A percentile compares a stretch with the other conserved stretches of the same genome.
These are phyloP conservation scores for Isaurus tuberculatus DNA, from an alignment of 92 coral and sea anemone genomes.

Conservation along the genomic window DNA sequence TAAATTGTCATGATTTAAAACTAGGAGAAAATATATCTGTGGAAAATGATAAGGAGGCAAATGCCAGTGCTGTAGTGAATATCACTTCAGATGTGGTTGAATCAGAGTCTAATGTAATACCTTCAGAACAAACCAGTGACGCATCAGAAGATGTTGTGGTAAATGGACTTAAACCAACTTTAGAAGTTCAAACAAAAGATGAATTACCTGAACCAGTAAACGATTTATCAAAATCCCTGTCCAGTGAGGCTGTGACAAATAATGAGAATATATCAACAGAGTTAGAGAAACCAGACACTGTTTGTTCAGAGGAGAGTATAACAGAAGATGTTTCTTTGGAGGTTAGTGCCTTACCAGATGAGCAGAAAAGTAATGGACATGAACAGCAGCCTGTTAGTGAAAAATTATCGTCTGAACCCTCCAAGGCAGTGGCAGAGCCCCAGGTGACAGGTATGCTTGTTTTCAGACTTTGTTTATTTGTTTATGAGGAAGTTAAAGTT, in stretches of 20 bases:
- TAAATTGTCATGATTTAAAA: background rate
- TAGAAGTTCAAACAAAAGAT: background rate
- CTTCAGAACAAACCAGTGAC: slow-evolving; percentile 2
- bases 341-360: slow-evolving; percentile 31
- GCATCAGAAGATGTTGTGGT: background rate
- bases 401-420: background rate
- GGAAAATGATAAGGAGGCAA: background rate
- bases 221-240: background rate
- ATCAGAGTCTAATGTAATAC: background rate
- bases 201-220: background rate
- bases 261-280: background rate
- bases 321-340: slow-evolving; percentile 5
- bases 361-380: slow-evolving; percentile 36
- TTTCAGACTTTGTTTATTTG: background rate
- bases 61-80: background rate
- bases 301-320: slow-evolving; percentile 5
- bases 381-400: slow-evolving; percentile 16
- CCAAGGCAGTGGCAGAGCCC: background rate
- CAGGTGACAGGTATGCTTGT: slow-evolving; percentile 26
- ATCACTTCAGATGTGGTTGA: background rate
- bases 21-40: background rate
- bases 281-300: background rate
- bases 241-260: slow-evolving; percentile 24
- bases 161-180: background rate
- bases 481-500: too few species aligned